These are phyloP conservation scores for Eulemur macaco DNA, from an alignment of 2,113 vertebrate genomes.

Conservation along the genomic window DNA sequence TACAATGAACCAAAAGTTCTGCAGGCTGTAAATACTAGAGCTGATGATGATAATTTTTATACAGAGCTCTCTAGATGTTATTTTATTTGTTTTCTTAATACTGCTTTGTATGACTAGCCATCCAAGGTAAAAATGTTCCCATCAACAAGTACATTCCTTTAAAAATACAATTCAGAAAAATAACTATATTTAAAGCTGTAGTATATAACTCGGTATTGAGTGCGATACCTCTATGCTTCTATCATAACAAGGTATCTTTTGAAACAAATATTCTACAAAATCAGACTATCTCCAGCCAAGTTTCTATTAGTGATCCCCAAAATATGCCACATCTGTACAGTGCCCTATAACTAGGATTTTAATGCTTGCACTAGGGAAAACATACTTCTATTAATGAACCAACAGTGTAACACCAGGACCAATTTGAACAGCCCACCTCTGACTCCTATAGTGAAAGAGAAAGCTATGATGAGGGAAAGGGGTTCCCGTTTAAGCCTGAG, in stretches of 20 bases:
- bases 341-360: not conserved
- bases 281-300: not conserved
- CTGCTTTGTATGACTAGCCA: not conserved
- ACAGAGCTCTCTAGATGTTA: conserved; percentile 3
- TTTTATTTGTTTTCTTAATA: conserved; percentile 25
- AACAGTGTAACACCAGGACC: not conserved
- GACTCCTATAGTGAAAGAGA: not conserved
- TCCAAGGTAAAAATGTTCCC: not conserved
- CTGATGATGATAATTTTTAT: not conserved
- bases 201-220: not conserved
- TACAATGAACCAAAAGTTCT: conserved; percentile 38
- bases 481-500: not conserved
- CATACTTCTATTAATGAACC: not conserved
- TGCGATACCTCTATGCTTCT: not conserved
- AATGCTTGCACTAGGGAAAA: not conserved
- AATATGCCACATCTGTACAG: not conserved
- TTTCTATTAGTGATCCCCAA: not conserved
- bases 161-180: conserved; percentile 41
- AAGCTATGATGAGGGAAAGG: not conserved
- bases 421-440: not conserved
- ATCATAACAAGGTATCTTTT: not conserved
- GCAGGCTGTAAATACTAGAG: not conserved
- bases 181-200: not conserved
- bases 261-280: conserved; percentile 44
- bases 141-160: not conserved